Evolutionary conservation across 2,113 vertebrate genomes (phyloP).

Genomic region (Eptatretus burgeri): DNA sequence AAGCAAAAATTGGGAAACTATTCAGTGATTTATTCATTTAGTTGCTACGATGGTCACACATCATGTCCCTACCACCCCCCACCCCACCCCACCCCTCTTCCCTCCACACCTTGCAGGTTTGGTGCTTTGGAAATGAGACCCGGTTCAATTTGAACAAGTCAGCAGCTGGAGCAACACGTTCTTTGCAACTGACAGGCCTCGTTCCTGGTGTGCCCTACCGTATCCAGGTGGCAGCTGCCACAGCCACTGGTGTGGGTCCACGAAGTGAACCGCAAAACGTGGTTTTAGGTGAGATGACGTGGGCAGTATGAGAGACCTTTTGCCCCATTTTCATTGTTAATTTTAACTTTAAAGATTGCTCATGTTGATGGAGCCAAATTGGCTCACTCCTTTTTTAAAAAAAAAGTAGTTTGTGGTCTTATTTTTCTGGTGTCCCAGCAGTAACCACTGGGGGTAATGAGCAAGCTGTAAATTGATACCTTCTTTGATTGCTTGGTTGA

Average conservation of each 20-base stretch:
- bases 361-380: too few species aligned
- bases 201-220: slow-evolving; percentile 65
- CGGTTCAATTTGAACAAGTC: slow-evolving; percentile 95
- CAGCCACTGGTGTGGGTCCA: slow-evolving; percentile 64
- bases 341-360: too few species aligned
- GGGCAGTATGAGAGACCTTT: background rate
- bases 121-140: slow-evolving; percentile 88
- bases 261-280: slow-evolving; percentile 76
- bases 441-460: too few species aligned
- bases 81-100: background rate
- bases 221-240: slow-evolving; percentile 82
- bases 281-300: slow-evolving; percentile 38
- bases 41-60: too few species aligned
- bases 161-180: slow-evolving; percentile 76
- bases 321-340: background rate
- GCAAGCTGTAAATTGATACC: too few species aligned
- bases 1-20: too few species aligned
- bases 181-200: slow-evolving; percentile 72
- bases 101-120: slow-evolving; percentile 40
- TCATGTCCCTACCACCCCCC: background rate
- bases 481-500: too few species aligned
- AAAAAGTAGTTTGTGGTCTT: too few species aligned
- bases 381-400: too few species aligned
- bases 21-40: too few species aligned
- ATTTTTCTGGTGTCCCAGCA: too few species aligned